Percentiles rank a stretch among this genome's conserved stretches.
Evolutionary conservation across 2,888 invertebrate genomes (phyloP).

Genomic region (Ceraclea dissimilis): DNA sequence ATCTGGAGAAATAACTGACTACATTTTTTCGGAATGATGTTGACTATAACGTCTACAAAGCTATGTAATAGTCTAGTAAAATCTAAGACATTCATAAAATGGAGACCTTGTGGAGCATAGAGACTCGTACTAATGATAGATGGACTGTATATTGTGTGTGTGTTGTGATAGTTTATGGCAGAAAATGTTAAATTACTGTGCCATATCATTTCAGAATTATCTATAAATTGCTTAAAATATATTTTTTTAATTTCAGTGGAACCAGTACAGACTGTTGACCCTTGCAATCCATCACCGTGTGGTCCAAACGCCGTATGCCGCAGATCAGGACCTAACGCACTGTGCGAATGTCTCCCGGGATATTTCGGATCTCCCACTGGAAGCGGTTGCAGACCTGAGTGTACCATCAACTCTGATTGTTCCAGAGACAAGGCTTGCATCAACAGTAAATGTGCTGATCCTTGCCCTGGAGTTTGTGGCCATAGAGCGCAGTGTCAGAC

Average conservation of each 20-base stretch:
- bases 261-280: conserved; percentile 47
- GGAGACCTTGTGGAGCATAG: no score
- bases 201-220: no score
- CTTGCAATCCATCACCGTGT: conserved; percentile 68
- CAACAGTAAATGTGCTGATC: conserved; percentile 69
- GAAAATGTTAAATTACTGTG: no score
- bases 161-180: no score
- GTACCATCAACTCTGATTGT: conserved; percentile 75
- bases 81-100: no score
- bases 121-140: no score
- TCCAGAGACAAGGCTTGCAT: conserved; percentile 66
- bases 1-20: no score
- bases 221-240: no score
- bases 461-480: conserved; percentile 75
- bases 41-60: no score
- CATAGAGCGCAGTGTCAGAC: conserved; percentile 64
- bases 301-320: conserved; percentile 68
- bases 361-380: conserved; percentile 66
- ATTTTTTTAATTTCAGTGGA: conserved; percentile 10
- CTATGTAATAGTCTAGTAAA: no score
- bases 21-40: no score
- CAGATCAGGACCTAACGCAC: conserved; percentile 51
- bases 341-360: conserved; percentile 70
- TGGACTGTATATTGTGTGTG: no score
- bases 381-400: conserved; percentile 77